Percentiles rank a stretch among this genome's conserved stretches.
Conservation (phyloP, 2,797 vertebrate genomes). For the Galagoides demidoff region DNA sequence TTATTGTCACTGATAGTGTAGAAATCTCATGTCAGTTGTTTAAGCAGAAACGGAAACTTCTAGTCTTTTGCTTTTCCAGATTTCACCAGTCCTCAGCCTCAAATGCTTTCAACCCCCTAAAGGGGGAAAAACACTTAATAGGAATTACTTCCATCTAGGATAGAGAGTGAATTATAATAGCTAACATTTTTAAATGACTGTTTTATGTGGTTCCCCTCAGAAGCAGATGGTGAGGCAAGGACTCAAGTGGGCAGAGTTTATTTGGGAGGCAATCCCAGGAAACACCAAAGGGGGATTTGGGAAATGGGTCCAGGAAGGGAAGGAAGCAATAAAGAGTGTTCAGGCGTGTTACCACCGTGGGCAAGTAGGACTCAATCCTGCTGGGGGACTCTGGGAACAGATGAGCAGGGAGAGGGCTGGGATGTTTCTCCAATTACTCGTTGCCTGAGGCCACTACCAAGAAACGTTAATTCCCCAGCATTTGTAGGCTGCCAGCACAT, state of each 20-base stretch:
- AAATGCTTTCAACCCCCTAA: neutral
- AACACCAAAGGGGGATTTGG: neutral
- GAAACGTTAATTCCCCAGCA: neutral
- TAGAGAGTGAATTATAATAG: conserved; percentile 9
- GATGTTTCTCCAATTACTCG: neutral
- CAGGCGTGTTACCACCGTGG: neutral
- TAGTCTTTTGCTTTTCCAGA: neutral
- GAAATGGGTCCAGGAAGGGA: neutral
- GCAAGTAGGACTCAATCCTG: neutral
- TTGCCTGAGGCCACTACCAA: neutral
- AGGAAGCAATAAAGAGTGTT: conserved; percentile 14
- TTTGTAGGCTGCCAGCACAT: neutral
- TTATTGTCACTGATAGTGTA: neutral
- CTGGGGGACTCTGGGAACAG: neutral
- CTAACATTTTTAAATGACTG: neutral
- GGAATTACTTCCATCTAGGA: neutral
- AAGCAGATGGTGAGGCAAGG: neutral
- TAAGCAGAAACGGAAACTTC: conserved; percentile 40
- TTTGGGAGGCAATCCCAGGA: neutral
- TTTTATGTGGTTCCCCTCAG: neutral
- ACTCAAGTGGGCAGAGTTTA: conserved; percentile 4
- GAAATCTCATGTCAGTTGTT: neutral
- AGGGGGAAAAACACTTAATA: neutral
- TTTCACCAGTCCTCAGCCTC: neutral
- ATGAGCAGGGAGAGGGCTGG: neutral